Percentiles rank a stretch among this genome's conserved stretches.
Conservation (phyloP, 2,888 invertebrate species). For the Rhamphomyia laevipes region DNA sequence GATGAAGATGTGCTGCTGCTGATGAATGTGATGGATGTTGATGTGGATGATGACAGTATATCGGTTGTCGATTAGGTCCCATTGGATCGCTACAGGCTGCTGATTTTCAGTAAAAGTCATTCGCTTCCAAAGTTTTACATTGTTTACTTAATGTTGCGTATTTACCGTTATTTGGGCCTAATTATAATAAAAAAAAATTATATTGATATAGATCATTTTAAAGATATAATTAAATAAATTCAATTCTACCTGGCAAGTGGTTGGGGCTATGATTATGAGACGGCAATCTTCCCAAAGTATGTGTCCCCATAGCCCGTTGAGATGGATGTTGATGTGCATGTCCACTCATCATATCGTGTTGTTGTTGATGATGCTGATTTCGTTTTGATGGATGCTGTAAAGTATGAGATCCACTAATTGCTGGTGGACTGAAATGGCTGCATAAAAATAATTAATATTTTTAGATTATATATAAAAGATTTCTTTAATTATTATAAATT, state of each 20-base stretch:
- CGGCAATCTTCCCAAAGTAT: constrained; percentile 55
- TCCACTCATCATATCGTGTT: constrained; percentile 41
- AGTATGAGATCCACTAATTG: constrained; percentile 38
- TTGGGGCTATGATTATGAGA: constrained; percentile 51
- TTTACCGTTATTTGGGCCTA: constrained; percentile 69
- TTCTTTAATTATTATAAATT: constrained; percentile 1
- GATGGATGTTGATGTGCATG: constrained; percentile 33
- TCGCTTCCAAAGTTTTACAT: constrained; percentile 88
- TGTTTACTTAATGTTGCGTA: constrained; percentile 93
- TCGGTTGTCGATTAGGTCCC: constrained; percentile 27
- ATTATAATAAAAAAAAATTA: constrained; percentile 9
- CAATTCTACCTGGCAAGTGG: constrained; percentile 32
- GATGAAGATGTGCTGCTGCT: constrained; percentile 42
- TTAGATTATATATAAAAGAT: constrained; percentile 1
- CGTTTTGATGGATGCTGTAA: constrained; percentile 37
- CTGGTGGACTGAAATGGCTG: constrained; percentile 38
- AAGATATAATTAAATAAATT: background rate
- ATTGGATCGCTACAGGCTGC: constrained; percentile 38
- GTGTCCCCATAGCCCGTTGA: constrained; percentile 43
- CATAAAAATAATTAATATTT: constrained; percentile 12
- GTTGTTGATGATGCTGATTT: constrained; percentile 32
- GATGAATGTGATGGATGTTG: constrained; percentile 36
- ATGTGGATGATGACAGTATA: constrained; percentile 40
- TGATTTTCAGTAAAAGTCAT: constrained; percentile 90
- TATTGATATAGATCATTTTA: constrained; percentile 13